A percentile compares a stretch with the other conserved stretches of the same genome.
Conservation (phyloP, 2,797 vertebrate genomes). For the Argya squamiceps region DNA sequence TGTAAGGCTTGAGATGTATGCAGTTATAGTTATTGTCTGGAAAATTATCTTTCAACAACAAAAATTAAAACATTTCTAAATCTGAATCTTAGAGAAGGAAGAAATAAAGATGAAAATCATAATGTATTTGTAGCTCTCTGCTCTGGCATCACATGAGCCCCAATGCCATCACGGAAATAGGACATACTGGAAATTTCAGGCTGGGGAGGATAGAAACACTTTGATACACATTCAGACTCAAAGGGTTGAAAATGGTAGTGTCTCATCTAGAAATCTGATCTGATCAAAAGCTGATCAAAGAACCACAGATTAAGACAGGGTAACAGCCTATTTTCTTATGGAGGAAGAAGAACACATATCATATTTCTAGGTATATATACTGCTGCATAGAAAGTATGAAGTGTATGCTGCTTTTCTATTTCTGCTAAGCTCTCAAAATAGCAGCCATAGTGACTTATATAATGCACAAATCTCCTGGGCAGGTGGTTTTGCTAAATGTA, state of each 20-base stretch:
- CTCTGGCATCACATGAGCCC: not conserved
- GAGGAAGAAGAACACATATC: not conserved
- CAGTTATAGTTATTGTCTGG: not conserved
- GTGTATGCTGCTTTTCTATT: not conserved
- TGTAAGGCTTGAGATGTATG: not conserved
- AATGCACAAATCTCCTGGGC: not conserved
- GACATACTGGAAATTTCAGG: not conserved
- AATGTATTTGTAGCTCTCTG: not conserved
- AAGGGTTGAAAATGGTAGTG: not conserved
- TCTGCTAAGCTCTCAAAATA: conserved; percentile 28
- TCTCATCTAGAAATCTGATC: not conserved
- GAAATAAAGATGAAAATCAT: not conserved
- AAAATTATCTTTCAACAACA: not conserved
- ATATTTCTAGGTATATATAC: not conserved
- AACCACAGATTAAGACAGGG: not conserved
- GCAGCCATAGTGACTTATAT: not conserved
- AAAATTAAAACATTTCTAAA: not conserved
- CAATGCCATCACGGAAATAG: not conserved
- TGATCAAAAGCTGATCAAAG: not conserved
- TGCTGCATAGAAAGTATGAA: not conserved
- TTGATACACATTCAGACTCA: not conserved
- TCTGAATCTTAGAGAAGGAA: not conserved
- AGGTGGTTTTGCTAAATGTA: conserved; percentile 16
- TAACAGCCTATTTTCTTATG: not conserved
- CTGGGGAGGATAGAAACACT: not conserved